Percentiles rank a stretch among this genome's conserved stretches.
Conservation (phyloP, 1,140 invertebrate genomes). For the Littorina saxatilis region DNA sequence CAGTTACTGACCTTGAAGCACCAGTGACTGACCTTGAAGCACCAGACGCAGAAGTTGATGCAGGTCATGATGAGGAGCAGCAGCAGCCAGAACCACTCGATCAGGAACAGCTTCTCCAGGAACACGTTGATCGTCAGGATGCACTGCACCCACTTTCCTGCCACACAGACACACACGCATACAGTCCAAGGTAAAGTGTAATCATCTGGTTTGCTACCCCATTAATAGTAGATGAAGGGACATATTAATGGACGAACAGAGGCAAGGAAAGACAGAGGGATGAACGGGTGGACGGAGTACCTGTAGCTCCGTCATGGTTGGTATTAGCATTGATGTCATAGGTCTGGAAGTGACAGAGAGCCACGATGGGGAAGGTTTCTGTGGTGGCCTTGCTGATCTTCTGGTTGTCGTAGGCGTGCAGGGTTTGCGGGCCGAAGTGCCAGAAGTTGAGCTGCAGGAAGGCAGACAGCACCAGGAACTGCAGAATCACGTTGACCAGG, state of each 20-base stretch:
- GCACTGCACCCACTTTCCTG: too few relatives aligned
- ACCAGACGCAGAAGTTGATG: conserved; percentile 50
- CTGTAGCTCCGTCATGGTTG: conserved; percentile 64
- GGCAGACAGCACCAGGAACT: conserved; percentile 70
- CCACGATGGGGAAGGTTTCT: conserved; percentile 75
- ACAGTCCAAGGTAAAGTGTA: neutral
- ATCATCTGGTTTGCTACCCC: too few relatives aligned
- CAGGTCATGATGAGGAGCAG: conserved; percentile 69
- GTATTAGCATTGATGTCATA: too few relatives aligned
- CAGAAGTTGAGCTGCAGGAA: conserved; percentile 69
- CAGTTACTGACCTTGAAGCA: conserved; percentile 53
- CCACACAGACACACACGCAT: neutral
- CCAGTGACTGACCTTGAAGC: conserved; percentile 22
- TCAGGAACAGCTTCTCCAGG: too few relatives aligned
- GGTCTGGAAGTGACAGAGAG: conserved; percentile 78
- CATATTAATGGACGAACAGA: too few relatives aligned
- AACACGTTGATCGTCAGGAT: too few relatives aligned
- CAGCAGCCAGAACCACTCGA: too few relatives aligned
- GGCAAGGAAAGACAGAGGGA: too few relatives aligned
- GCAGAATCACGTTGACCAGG: conserved; percentile 63
- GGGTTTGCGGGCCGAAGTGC: too few relatives aligned
- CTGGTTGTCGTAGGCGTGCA: too few relatives aligned
- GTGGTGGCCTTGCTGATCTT: too few relatives aligned
- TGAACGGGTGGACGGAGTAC: neutral
- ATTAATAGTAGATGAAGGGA: too few relatives aligned